A percentile compares a stretch with the other conserved stretches of the same genome.
Conservation (phyloP, 2,888 invertebrate genomes). For the Drosophila buzzatii region DNA sequence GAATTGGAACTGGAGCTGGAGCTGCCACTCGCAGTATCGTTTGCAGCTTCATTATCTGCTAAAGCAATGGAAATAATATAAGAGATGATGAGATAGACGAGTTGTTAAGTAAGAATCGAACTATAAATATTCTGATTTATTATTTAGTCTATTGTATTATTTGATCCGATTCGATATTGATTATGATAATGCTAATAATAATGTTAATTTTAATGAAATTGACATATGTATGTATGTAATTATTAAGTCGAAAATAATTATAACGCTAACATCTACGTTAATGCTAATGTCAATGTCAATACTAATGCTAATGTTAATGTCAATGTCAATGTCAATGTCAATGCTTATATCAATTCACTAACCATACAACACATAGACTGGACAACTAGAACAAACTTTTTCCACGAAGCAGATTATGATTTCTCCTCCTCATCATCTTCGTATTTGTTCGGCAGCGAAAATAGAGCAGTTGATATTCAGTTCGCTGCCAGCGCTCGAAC, state of each 20-base stretch:
- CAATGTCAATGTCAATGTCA: not conserved
- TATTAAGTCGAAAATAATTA: no score
- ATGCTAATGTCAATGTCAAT: not conserved
- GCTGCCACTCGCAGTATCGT: constrained; percentile 5
- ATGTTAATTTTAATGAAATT: not conserved
- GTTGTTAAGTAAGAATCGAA: not conserved
- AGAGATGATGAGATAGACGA: not conserved
- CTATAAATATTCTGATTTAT: not conserved
- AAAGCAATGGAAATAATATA: not conserved
- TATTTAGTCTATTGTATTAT: not conserved
- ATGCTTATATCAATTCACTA: no score
- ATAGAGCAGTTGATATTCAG: no score
- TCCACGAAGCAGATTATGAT: no score
- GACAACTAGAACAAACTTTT: no score
- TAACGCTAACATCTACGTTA: no score
- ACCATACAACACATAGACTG: no score
- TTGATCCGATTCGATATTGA: not conserved
- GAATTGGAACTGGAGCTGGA: constrained; percentile 19
- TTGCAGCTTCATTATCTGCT: constrained; percentile 26
- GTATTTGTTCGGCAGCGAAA: no score
- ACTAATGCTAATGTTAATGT: not conserved
- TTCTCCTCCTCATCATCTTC: no score
- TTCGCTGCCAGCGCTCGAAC: no score
- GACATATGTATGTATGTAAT: no score
- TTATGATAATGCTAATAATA: not conserved